Evolutionary conservation across 1,140 invertebrate species (phyloP), one percentile per base, ranked within the genome.

Genomic region (Nephila pilipes): DNA sequence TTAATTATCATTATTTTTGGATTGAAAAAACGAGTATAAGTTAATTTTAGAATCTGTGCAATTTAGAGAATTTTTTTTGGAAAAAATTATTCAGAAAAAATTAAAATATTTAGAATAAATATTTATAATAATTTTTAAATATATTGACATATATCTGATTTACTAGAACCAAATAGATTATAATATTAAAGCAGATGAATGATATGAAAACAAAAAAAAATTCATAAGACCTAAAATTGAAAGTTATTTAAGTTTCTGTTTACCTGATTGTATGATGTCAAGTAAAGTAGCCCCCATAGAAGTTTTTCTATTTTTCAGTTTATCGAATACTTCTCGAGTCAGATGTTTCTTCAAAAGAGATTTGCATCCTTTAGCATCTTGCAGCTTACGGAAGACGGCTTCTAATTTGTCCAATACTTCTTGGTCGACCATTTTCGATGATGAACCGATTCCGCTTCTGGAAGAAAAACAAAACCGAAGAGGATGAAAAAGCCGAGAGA

Each of bases 301-400:
- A 18, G 94, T 94, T 87, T 94, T 91, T 32, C 65, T 85, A 25
- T 88, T 65, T 80, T 94, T 94, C 22, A 94, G 54, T n/a, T 94
- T 87, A 32, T 96, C 95, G 63, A 95, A 94, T 58, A 95, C 94
- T 79, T 95, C 94, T 58, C 94, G 94, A 57, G 95, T 95, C 25
- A 95, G 94, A 93, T 95, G 94, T 94, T 95, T 96, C 94, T 95
- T 95, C 18, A 95, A 85, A 22, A 95, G 94, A 18, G 95, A 96
- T 54, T 95, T 94, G 94, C 95, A 95, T 46, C 87, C 69, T 58
- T 93, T 90, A 1, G 94, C 94, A 10, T 94, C 97, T 94, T 97
- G 96, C 94, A 99, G 96, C 96, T 99, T 99, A 96, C 97, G 97
- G 96, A 97, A 98, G 95, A 97, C 98, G 95, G 97, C 97, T 96